These are phyloP conservation scores for Microchirus variegatus DNA, from an alignment of 2,797 vertebrate species.

Conservation along the genomic window DNA sequence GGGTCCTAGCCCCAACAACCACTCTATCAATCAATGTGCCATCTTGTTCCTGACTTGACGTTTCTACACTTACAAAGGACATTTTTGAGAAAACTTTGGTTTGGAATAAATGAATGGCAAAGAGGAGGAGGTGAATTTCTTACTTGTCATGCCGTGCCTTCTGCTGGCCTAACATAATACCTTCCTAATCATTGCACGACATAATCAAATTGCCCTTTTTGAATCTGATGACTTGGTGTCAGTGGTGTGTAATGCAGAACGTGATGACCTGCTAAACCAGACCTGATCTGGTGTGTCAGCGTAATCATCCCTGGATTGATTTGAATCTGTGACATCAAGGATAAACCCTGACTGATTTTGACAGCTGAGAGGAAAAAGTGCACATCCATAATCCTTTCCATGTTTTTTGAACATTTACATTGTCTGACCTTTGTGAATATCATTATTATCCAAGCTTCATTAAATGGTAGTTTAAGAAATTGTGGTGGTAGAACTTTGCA, in stretches of 20 bases:
- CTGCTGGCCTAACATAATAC: constrained; percentile 25
- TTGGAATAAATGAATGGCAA: constrained; percentile 20
- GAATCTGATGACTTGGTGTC: constrained; percentile 70
- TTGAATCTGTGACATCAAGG: constrained; percentile 60
- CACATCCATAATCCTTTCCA: constrained; percentile 46
- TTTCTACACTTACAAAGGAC: constrained; percentile 14
- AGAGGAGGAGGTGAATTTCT: constrained; percentile 1
- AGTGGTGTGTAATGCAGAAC: constrained; percentile 60
- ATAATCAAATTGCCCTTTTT: constrained; percentile 65
- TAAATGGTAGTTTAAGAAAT: constrained; percentile 40
- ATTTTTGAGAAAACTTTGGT: constrained; percentile 7
- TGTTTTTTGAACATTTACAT: constrained; percentile 60
- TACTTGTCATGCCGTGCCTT: constrained; percentile 34
- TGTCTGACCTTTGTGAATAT: constrained; percentile 60
- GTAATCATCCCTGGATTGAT: constrained; percentile 60
- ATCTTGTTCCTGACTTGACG: constrained; percentile 30
- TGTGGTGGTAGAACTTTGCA: constrained; percentile 51
- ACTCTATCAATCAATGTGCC: constrained; percentile 44
- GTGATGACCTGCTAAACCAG: constrained; percentile 63
- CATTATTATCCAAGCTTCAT: constrained; percentile 64
- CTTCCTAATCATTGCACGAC: constrained; percentile 36
- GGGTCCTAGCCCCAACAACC: constrained; percentile 28
- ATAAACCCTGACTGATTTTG: constrained; percentile 33
- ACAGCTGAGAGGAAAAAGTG: constrained; percentile 40
- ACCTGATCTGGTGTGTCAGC: constrained; percentile 60